Evolutionary conservation across 2,888 invertebrate genomes (phyloP).

Genomic region (Aquatica leii): DNA sequence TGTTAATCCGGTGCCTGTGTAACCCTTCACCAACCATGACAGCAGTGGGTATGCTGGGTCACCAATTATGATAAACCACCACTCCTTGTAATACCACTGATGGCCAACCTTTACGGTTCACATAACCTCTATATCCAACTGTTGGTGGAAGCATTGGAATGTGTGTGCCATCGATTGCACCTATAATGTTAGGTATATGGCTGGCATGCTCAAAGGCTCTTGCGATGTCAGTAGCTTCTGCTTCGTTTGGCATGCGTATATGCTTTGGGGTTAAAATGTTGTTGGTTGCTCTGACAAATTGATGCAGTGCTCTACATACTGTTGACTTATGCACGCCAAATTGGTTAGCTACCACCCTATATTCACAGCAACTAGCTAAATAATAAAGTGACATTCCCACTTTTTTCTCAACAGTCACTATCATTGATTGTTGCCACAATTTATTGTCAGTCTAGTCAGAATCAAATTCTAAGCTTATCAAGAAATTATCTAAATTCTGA

Average conservation of each 20-base stretch:
- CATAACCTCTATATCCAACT: slow-evolving; percentile 39
- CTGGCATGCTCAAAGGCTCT: neutral
- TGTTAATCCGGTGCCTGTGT: too few species aligned
- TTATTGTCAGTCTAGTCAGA: too few species aligned
- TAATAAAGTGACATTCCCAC: neutral
- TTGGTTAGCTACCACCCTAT: neutral
- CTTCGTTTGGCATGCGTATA: too few species aligned
- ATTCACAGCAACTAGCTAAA: neutral
- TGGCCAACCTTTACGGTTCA: slow-evolving; percentile 42
- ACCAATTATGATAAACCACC: slow-evolving; percentile 39
- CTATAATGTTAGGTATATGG: neutral
- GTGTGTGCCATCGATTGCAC: slow-evolving; percentile 23
- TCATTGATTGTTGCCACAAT: neutral
- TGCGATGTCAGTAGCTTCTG: neutral
- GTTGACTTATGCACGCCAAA: neutral
- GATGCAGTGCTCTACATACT: neutral
- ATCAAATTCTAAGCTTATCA: too few species aligned
- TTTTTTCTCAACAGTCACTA: too few species aligned
- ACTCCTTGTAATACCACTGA: slow-evolving; percentile 40
- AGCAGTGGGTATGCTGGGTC: neutral
- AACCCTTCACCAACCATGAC: neutral
- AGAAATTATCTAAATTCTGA: too few species aligned
- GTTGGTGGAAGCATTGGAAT: slow-evolving; percentile 40
- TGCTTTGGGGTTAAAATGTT: neutral
- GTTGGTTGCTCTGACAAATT: neutral